Conservation (phyloP, 2,113 vertebrate genomes). For the Corythornis madagascariensis region DNA sequence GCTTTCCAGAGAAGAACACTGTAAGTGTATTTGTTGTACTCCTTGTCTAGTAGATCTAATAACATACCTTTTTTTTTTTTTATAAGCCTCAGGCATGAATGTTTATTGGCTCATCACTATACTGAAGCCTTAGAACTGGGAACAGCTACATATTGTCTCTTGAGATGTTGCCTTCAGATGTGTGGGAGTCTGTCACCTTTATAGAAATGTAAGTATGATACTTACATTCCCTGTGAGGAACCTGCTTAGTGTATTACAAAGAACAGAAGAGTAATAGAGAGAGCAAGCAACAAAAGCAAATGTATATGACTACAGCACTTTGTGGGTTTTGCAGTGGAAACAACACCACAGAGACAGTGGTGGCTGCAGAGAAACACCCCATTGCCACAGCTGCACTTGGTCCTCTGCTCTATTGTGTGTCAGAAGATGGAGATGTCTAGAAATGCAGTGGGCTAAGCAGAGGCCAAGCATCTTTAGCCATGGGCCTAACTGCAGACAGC, state of each 20-base stretch:
- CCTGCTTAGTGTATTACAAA: not conserved
- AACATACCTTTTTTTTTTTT: not conserved
- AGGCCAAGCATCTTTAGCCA: not conserved
- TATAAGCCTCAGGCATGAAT: not conserved
- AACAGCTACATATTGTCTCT: not conserved
- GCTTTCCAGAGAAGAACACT: not conserved
- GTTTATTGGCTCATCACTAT: conserved; percentile 13
- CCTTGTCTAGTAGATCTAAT: not conserved
- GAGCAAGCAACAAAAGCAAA: not conserved
- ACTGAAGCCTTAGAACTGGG: not conserved
- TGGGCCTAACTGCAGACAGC: not conserved
- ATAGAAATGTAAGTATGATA: not conserved
- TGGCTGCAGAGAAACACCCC: not conserved
- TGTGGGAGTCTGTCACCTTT: not conserved
- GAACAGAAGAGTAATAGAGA: not conserved
- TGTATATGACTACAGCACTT: rapidly evolving
- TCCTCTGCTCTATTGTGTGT: not conserved
- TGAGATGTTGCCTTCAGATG: not conserved
- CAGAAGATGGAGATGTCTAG: not conserved
- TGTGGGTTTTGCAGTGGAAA: conserved; percentile 44
- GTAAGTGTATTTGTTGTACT: not conserved
- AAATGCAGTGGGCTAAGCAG: not conserved
- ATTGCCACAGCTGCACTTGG: rapidly evolving
- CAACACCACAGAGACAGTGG: not conserved
- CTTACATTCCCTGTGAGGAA: not conserved